phyloP scores from a whole-genome alignment of 2,113 vertebrate species.

The Pachycephala philippinensis region DNA sequence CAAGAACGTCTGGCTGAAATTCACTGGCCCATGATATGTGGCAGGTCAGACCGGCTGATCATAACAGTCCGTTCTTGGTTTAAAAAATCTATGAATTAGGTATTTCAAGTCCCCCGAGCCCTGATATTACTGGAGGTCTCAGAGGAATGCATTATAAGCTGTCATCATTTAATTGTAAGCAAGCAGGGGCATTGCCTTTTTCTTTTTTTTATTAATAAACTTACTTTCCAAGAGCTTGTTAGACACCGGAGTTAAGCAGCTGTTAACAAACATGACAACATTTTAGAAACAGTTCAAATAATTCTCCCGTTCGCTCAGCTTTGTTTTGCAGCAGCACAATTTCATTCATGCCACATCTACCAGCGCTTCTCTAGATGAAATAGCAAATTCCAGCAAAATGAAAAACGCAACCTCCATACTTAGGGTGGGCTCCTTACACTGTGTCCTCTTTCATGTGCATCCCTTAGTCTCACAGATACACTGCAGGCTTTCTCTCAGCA shows the following conservation, averaged over 20 bases:
- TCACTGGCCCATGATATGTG: conserved; percentile 45
- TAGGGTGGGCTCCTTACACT: background rate
- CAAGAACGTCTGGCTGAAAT: conserved; percentile 48
- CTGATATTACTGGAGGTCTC: conserved; percentile 10
- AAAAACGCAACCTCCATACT: background rate
- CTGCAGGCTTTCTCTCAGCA: background rate
- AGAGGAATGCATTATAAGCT: background rate
- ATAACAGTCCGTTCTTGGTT: background rate
- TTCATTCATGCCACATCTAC: background rate
- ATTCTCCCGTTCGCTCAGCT: background rate
- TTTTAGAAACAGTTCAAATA: background rate
- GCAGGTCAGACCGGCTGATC: conserved; percentile 48
- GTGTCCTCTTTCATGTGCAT: background rate
- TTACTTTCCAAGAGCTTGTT: background rate
- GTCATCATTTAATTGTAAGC: conserved; percentile 20
- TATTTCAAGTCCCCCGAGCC: conserved; percentile 23
- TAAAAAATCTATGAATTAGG: conserved; percentile 30
- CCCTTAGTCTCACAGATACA: background rate
- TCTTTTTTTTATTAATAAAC: background rate
- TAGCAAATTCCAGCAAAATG: background rate
- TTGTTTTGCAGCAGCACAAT: background rate
- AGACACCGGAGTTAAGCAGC: background rate
- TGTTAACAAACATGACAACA: conserved; percentile 22
- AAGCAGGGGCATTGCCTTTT: background rate
- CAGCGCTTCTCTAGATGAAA: background rate